A percentile compares a stretch with the other conserved stretches of the same genome.
Conservation (phyloP, 1,140 invertebrate genomes). For the Sweltsa coloradensis region DNA sequence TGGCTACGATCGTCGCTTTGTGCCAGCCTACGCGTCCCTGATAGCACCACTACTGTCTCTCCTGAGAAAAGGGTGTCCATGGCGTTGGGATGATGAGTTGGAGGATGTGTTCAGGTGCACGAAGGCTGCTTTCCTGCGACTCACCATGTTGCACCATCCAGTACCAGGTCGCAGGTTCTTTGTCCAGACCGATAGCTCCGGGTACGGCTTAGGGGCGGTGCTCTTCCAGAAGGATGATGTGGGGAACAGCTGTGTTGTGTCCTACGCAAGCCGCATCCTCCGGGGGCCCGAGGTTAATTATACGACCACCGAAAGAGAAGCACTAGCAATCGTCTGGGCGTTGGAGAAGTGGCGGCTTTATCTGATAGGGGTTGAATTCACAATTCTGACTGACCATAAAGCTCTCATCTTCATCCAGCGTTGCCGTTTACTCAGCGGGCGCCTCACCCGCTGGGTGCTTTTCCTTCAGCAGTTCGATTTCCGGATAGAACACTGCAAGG, state of each 20-base stretch:
- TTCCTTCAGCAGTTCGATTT: no score
- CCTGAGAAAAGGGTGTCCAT: background rate
- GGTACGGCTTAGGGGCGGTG: background rate
- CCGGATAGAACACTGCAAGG: no score
- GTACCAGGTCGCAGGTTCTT: background rate
- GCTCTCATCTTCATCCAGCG: no score
- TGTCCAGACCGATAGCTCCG: background rate
- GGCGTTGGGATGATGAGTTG: background rate
- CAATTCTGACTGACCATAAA: no score
- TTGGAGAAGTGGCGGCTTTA: no score
- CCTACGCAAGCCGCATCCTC: background rate
- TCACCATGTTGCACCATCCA: background rate
- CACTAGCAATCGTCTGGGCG: background rate
- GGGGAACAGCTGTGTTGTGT: background rate
- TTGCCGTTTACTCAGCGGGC: no score
- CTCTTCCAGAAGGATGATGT: background rate
- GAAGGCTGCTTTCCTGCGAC: background rate
- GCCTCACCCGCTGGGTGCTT: no score
- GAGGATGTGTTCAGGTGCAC: background rate
- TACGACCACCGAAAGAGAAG: background rate
- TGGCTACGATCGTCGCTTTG: slow-evolving; percentile 14
- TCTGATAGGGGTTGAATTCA: no score
- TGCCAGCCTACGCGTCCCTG: background rate
- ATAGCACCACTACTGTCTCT: background rate
- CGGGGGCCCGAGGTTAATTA: background rate